These are phyloP conservation scores for Drosophila ercepeae DNA, from an alignment of 1,140 invertebrate species.

Conservation along the genomic window DNA sequence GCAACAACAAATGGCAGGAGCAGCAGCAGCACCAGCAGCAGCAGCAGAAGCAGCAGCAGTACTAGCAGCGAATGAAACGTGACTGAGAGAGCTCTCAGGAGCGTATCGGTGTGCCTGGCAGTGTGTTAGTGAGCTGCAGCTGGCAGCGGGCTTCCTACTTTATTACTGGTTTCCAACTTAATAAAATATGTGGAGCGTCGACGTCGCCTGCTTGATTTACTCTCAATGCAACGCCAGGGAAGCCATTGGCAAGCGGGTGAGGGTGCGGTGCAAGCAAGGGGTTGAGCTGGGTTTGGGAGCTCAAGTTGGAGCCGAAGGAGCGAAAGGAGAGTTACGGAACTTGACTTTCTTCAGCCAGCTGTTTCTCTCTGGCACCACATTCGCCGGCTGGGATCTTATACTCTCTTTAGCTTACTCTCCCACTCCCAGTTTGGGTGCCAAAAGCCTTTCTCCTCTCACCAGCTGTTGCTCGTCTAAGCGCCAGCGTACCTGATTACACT, in stretches of 20 bases:
- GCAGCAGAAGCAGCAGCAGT: not conserved
- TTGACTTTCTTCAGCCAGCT: slow-evolving; percentile 50
- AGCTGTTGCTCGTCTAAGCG: slow-evolving; percentile 52
- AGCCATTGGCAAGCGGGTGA: no score
- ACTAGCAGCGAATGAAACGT: slow-evolving; percentile 8
- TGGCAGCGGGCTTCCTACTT: slow-evolving; percentile 70
- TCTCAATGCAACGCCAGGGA: slow-evolving; percentile 39
- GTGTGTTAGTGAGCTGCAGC: slow-evolving; percentile 49
- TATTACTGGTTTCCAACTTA: slow-evolving; percentile 75
- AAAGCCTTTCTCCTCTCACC: slow-evolving; percentile 8
- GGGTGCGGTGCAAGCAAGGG: no score
- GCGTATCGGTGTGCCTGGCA: slow-evolving; percentile 14
- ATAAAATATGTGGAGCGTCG: slow-evolving; percentile 73
- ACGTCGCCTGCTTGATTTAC: slow-evolving; percentile 66
- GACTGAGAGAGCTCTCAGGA: slow-evolving; percentile 15
- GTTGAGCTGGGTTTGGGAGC: not conserved
- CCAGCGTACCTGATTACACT: slow-evolving; percentile 15
- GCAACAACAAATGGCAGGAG: not conserved
- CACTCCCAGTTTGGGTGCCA: slow-evolving; percentile 4
- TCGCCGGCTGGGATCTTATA: slow-evolving; percentile 39
- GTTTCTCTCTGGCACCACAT: slow-evolving; percentile 49
- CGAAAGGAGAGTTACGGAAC: slow-evolving; percentile 7
- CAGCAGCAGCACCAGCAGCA: no score
- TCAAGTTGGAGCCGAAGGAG: not conserved
- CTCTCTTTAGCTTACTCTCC: slow-evolving; percentile 7